Evolutionary conservation across 2,888 invertebrate genomes (phyloP), one percentile per base, ranked within the genome.

Genomic region (Acanthopleura granulata): DNA sequence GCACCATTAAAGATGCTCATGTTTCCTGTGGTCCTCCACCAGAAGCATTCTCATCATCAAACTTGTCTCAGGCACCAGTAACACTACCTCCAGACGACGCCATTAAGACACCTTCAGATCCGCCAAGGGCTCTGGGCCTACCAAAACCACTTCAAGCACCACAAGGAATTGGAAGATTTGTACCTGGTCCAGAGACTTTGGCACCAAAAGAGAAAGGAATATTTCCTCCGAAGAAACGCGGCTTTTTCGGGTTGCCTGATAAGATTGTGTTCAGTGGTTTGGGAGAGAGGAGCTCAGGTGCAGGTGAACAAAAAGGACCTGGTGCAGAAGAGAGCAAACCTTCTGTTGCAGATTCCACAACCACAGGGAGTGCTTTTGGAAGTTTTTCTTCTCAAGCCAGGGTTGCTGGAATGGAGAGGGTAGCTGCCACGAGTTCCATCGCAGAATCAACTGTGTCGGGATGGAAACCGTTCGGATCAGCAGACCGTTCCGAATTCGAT

Each of bases 211-310:
- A 57, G 22, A 57, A 57, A 22, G 57, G 57, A 57, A 57, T 57
- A 57, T 57, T 66, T 66, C 66, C 66, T 27, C 66, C 66, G 6
- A 66, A 66, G 29, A 66, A 66, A 27, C 66, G 66, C 1, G 66
- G 66, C 6, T 66, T 66, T 25, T 66, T 66, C 25, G 29, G 29
- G 1, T 27, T 66, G 66, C 66, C 66, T 27, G 66, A 66, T 16
- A 66, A 27, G 14, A 66, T 66, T 6, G 29, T 27, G 16, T 66
- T 66, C 66, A 66, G 16, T 22, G 27, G 27, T 14, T 22, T 27
- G 14, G 1, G 3, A 6, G 57, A 57, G 3, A 57, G 12, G 12
- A n/a, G n/a, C 57, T 18, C 6, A n/a, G 57, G 12, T 18, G 57
- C n/a, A 9, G 57, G 3, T 57, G 40, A 9, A 40, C 40, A 40